Conservation (phyloP, 2,113 vertebrate species). For the Equus przewalskii region DNA sequence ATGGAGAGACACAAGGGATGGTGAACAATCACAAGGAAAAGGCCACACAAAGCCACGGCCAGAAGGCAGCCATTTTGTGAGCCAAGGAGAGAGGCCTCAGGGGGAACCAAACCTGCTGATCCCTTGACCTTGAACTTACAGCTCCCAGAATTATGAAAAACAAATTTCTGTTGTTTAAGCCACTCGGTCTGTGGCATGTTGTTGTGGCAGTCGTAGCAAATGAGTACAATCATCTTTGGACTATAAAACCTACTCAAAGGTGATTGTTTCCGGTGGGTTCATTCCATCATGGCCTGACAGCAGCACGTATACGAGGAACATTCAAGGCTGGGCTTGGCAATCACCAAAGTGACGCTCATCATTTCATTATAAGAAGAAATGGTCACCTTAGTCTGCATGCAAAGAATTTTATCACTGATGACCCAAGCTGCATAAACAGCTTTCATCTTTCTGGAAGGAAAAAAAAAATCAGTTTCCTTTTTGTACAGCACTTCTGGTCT, state of each 20-base stretch:
- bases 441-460: conserved; percentile 42
- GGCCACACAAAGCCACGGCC: not conserved
- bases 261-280: not conserved
- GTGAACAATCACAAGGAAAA: not conserved
- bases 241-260: not conserved
- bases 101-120: not conserved
- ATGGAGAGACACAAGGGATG: not conserved
- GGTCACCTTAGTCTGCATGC: not conserved
- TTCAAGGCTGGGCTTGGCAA: not conserved
- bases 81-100: not conserved
- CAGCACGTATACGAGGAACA: not conserved
- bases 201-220: not conserved
- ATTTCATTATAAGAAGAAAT: conserved; percentile 53
- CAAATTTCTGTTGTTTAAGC: not conserved
- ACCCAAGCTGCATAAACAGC: not conserved
- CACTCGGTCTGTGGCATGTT: not conserved
- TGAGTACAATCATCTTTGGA: not conserved
- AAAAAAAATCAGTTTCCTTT: not conserved
- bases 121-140: not conserved
- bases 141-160: not conserved
- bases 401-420: conserved; percentile 52
- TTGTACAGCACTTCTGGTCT: not conserved
- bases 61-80: not conserved
- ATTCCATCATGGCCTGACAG: not conserved
- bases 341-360: not conserved